Evolutionary conservation across 2,888 invertebrate genomes (phyloP), one percentile per base, ranked within the genome.

Genomic region (Tortricodes alternella): DNA sequence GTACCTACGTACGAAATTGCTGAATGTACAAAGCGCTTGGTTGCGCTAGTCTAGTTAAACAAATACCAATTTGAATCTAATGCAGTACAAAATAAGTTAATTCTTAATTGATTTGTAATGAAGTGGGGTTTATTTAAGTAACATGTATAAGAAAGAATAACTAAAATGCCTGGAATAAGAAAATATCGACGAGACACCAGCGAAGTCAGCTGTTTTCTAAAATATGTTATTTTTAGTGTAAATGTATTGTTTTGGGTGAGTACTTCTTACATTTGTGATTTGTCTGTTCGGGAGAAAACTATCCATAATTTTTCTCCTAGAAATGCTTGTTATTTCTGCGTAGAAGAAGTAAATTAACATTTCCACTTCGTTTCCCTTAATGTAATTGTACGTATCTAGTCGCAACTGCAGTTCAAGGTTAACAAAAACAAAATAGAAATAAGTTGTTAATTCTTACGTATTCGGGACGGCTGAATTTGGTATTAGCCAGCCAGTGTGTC

Each of bases 221-320:
- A 99, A 92, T 99, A 99, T 92, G 94, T 98, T 86, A 98, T 99
- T 78, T 99, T 99, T 91, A 96, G 97, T 79, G 98, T 98, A 89
- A 99, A 99, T 93, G 98, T 99, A 65, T 92, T 98, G 74, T 98
- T 99, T 92, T 99, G 98, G 98, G 97, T 98, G 89, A 94, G 95
- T 83, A 23, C 11, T 37, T 6, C 29, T 35, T 6, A 32, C 46
- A 51, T 58, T 38, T 19, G 15, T 37, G 19, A 19, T 29, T n/a
- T n/a, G 8, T 13, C 8, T 9, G 16, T 19, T 19, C 3, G 2
- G 24, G 13, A 2, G 8, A 15, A 34, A 15, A 15, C n/a, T 48
- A 2, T 5, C 23, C 13, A 7, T 35, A 1, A 11, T 15, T 23
- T 24, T 41, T 1, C 23, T 24, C 1, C 15, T 24, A 13, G 13